Percentiles rank a stretch among this genome's conserved stretches.
Evolutionary conservation across 2,888 invertebrate genomes (phyloP).

Genomic region (Adela reaumurella): DNA sequence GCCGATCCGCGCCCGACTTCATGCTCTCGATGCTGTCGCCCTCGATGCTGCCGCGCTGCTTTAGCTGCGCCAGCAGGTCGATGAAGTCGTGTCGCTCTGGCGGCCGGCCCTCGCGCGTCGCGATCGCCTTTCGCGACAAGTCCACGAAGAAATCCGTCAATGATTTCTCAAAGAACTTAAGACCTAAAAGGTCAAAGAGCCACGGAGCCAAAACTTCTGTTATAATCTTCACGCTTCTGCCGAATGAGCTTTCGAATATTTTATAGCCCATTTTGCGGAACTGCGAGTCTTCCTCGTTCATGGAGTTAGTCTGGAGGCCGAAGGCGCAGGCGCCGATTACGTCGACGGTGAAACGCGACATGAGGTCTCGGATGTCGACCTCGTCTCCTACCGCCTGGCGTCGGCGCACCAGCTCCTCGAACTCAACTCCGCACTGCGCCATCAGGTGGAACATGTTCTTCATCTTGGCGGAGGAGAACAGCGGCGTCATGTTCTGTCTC

Average conservation of each 20-base stretch:
- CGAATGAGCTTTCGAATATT: not conserved
- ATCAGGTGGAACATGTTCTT: slow-evolving; percentile 35
- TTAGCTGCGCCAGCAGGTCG: slow-evolving; percentile 8
- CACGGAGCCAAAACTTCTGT: slow-evolving; percentile 1
- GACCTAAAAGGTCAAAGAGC: slow-evolving; percentile 1
- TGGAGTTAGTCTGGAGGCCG: slow-evolving; percentile 1
- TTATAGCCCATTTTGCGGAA: not conserved
- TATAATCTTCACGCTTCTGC: not conserved
- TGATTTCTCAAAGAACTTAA: not conserved
- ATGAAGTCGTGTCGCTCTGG: slow-evolving; percentile 10
- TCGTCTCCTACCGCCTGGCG: slow-evolving; percentile 16
- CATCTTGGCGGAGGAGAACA: slow-evolving; percentile 34
- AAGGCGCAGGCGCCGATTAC: slow-evolving; percentile 1
- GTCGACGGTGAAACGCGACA: slow-evolving; percentile 4
- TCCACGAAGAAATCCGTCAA: slow-evolving; percentile 2
- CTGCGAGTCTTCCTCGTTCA: not conserved
- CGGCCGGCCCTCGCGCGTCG: slow-evolving; percentile 6
- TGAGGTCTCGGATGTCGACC: slow-evolving; percentile 33
- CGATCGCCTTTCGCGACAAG: slow-evolving; percentile 6
- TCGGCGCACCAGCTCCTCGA: slow-evolving; percentile 23
- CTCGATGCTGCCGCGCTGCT: slow-evolving; percentile 1
- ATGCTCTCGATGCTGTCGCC: slow-evolving; percentile 5
- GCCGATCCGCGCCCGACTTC: not conserved
- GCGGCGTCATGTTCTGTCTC: slow-evolving; percentile 29
- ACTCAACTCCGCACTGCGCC: slow-evolving; percentile 18